Evolutionary conservation across 2,888 invertebrate species (phyloP), one percentile per base, ranked within the genome.

Genomic region (Conistra vaccinii): DNA sequence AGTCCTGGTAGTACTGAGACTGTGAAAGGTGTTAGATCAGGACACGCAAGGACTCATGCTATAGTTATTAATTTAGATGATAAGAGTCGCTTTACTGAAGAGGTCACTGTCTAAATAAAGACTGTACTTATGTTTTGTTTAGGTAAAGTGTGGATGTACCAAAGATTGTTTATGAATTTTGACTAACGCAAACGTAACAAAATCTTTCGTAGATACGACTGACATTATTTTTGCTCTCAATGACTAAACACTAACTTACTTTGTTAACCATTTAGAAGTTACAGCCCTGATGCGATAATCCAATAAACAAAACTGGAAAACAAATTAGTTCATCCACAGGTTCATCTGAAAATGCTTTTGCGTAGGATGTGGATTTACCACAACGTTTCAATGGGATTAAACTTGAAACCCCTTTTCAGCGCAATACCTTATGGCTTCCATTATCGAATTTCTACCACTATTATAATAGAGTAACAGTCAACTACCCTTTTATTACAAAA

Each of bases 41-140:
- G 98, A 0, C 98, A 98, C 88, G 97, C 98, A 23, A 96, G 97
- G 89, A 98, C 98, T 80, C 98, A 98, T 89, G 97, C 98, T n/a
- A 98, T 98, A 89, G 97, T 98, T 87, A 98, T 98, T 85, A 98
- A 98, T 93, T 95, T 98, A 88, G 98, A 98, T 91, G 98, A 98
- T 93, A 98, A 98, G 90, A 98, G 97, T 92, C 97, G 98, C 88
- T 98, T 98, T 93, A 98, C 98, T 62, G 98, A 98, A 93, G 98
- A 98, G 93, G 98, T 98, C 83, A 98, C 98, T 68, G 98, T 98
- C 88, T 98, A 97, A 91, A 79, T 84, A 69, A 91, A 92, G 91
- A 91, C 92, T 93, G 93, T 94, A 93, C 91, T 93, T 92, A 92
- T 73, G 76, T 78, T 84, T 87, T 84, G 23, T 53, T 80, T 87